These are phyloP conservation scores for Muscidifurax raptorellus DNA, from an alignment of 1,140 invertebrate species.

Conservation along the genomic window DNA sequence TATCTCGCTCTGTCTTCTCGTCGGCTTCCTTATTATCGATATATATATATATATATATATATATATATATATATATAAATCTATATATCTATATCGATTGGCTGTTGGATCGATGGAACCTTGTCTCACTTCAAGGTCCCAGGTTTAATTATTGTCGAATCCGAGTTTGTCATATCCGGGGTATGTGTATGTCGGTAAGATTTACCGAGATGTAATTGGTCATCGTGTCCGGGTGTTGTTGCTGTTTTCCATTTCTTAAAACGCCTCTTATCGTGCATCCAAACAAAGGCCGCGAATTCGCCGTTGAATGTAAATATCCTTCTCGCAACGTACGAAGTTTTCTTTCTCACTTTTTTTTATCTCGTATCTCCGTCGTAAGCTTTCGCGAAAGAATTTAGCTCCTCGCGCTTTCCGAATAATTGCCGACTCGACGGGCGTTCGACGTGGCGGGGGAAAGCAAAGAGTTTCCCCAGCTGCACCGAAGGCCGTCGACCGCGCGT, in stretches of 20 bases:
- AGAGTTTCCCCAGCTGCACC: conserved; percentile 49
- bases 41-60: too few relatives aligned
- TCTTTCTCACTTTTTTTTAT: conserved; percentile 41
- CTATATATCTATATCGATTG: background rate
- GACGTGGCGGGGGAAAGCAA: conserved; percentile 42
- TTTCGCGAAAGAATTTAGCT: conserved; percentile 23
- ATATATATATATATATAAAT: too few relatives aligned
- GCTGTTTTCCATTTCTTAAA: conserved; percentile 51
- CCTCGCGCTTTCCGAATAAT: background rate
- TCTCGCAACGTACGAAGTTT: conserved; percentile 45
- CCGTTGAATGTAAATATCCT: conserved; percentile 52
- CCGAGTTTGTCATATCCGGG: conserved; percentile 56
- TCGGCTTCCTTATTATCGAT: conserved; percentile 34
- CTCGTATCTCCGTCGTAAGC: conserved; percentile 5
- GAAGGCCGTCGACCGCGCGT: conserved; percentile 56
- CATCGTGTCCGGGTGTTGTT: conserved; percentile 50
- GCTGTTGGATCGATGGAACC: background rate
- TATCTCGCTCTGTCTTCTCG: conserved; percentile 5
- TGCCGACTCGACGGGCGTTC: background rate
- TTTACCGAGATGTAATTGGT: conserved; percentile 69
- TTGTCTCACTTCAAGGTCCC: too few relatives aligned
- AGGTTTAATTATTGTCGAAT: conserved; percentile 43
- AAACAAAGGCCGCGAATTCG: conserved; percentile 55
- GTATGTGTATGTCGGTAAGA: conserved; percentile 66
- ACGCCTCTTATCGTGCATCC: conserved; percentile 46